Evolutionary conservation across 2,797 vertebrate species (phyloP), one percentile per base, ranked within the genome.

Genomic region (Notamacropus eugenii): DNA sequence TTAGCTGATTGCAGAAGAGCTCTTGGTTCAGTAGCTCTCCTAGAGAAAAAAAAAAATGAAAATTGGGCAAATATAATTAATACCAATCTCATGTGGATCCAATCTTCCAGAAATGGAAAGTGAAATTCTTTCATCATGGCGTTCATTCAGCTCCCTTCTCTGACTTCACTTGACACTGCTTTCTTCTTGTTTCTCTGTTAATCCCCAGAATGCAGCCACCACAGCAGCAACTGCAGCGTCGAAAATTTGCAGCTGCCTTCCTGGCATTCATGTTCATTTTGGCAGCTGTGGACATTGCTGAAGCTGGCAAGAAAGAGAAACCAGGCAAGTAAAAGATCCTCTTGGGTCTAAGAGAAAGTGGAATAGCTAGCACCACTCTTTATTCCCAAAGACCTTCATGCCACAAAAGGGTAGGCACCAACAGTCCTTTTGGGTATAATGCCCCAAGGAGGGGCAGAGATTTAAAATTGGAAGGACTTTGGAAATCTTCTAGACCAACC

Each of bases 241-340:
- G 93, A 92, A 97, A 98, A 97, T 98, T 99, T 96, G 96, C 98
- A 93, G 98, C 98, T 94, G 97, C 97, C 97, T 97, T 99, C 95
- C 96, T 99, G 98, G 98, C 98, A 22, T 98, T 98, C 29, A 54
- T 99, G 97, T 98, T 99, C 97, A 96, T 99, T 95, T 96, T 99
- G 95, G 98, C 98, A 96, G 98, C 98, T 2, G 97, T 99, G 97
- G 98, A 97, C 93, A 98, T 98, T 93, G 97, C 98, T 0, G 98
- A 99, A 94, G 98, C 99, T 0, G 99, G 98, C 74, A 99, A 99
- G 97, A 99, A 99, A 96, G 99, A 99, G 97, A 99, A 99, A 94
- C 98, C 98, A 98, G 99, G 99, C 99, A 98, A 98, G 93, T 54
- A 50, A 54, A 19, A 11, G 19, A 40, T 57, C 54, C 40, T 52